Percentiles rank a stretch among this genome's conserved stretches.
Evolutionary conservation across 2,888 invertebrate genomes (phyloP).

Genomic region (Xanthia icteritia): DNA sequence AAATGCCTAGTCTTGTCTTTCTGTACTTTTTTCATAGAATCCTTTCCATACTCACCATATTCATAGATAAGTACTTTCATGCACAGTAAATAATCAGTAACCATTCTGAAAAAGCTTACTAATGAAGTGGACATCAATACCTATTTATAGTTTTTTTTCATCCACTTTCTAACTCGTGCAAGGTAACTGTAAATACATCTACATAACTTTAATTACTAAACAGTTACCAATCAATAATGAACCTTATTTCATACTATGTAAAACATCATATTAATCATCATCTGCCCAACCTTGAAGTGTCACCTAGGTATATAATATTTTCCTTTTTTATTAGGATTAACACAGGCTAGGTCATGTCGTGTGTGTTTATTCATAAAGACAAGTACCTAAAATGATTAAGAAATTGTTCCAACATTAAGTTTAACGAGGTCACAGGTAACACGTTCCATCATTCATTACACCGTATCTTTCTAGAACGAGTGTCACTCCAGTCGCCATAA

Average conservation of each 20-base stretch:
- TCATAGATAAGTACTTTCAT: background rate
- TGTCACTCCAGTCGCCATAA: constrained; percentile 6
- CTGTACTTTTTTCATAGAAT: background rate
- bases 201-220: background rate
- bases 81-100: background rate
- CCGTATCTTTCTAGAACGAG: constrained; percentile 14
- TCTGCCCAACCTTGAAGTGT: constrained; percentile 20
- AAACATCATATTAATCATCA: constrained; percentile 17
- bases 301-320: constrained; percentile 12
- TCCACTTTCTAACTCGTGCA: background rate
- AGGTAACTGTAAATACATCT: background rate
- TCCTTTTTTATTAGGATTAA: constrained; percentile 15
- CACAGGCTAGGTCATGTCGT: background rate
- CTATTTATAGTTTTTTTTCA: background rate
- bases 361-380: constrained; percentile 19
- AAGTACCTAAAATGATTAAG: constrained; percentile 43
- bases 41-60: background rate
- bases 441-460: constrained; percentile 12
- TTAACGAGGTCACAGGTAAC: constrained; percentile 20
- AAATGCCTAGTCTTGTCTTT: background rate
- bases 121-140: background rate
- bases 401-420: constrained; percentile 37
- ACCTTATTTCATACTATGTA: background rate
- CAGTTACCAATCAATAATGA: background rate
- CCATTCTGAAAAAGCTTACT: too few species aligned